A percentile compares a stretch with the other conserved stretches of the same genome.
Conservation (phyloP, 2,113 vertebrate genomes). For the Notarius quadriscutis region DNA sequence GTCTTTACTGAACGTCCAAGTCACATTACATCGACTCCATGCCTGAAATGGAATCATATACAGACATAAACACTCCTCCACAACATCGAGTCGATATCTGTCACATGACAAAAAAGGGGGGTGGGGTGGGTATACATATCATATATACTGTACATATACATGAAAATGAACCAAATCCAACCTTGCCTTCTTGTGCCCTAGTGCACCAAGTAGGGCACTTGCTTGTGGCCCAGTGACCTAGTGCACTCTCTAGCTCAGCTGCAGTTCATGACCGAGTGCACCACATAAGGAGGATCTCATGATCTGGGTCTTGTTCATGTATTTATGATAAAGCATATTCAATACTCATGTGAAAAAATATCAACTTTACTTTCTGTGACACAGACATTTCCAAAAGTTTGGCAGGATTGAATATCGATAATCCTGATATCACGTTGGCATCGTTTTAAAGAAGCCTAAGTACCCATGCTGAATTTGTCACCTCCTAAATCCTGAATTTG, state of each 20-base stretch:
- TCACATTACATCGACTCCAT: not conserved
- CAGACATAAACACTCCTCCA: not conserved
- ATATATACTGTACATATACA: too few relatives aligned
- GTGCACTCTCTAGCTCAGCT: not conserved
- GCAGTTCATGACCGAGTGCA: not conserved
- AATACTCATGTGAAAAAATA: not conserved
- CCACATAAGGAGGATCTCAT: not conserved
- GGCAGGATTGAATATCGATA: not conserved
- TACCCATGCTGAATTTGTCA: constrained; percentile 12
- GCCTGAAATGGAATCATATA: not conserved
- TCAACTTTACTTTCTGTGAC: not conserved
- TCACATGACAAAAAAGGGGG: not conserved
- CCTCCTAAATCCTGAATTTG: constrained; percentile 4
- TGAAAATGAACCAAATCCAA: not conserved
- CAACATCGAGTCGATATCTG: too few relatives aligned
- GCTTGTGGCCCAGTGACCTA: not conserved
- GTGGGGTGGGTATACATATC: not conserved
- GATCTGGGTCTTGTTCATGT: not conserved
- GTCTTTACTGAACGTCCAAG: not conserved
- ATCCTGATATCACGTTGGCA: not conserved
- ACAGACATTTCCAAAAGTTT: not conserved
- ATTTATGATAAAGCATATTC: not conserved
- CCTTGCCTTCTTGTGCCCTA: not conserved
- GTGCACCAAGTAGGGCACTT: not conserved
- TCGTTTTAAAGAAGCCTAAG: not conserved